Conservation (phyloP, 2,797 vertebrate species). For the Siniperca obscura region DNA sequence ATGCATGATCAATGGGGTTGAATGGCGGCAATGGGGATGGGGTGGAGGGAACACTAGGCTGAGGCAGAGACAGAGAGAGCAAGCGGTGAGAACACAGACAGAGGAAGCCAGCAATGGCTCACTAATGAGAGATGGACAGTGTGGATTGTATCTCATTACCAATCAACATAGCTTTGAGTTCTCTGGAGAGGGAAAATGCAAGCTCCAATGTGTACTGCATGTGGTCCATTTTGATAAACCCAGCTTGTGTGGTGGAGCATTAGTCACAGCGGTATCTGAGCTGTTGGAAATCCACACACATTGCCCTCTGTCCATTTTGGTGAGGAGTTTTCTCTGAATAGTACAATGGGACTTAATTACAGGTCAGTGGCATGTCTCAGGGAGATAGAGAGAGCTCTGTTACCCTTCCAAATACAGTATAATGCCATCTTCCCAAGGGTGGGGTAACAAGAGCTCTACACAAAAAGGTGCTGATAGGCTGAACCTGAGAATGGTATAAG, state of each 20-base stretch:
- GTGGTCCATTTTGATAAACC: constrained; percentile 79
- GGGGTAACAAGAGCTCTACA: constrained; percentile 79
- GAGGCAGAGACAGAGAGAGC: constrained; percentile 55
- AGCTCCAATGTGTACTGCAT: constrained; percentile 72
- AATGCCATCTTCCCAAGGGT: constrained; percentile 85
- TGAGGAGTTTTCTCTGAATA: constrained; percentile 79
- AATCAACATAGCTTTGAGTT: constrained; percentile 77
- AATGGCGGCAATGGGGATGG: constrained; percentile 65
- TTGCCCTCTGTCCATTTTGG: constrained; percentile 79
- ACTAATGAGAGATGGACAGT: constrained; percentile 87
- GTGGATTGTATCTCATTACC: constrained; percentile 79
- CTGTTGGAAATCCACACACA: constrained; percentile 75
- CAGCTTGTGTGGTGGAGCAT: constrained; percentile 75
- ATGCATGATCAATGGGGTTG: constrained; percentile 97
- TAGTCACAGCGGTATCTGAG: constrained; percentile 77
- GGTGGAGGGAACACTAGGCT: background rate
- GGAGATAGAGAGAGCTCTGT: constrained; percentile 85
- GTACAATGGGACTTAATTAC: constrained; percentile 85
- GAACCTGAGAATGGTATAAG: constrained; percentile 79
- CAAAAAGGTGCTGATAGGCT: constrained; percentile 83
- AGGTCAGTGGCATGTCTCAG: constrained; percentile 84
- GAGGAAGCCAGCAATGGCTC: constrained; percentile 84
- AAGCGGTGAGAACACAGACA: constrained; percentile 52
- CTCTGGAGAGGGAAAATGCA: constrained; percentile 64
- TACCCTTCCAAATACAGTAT: constrained; percentile 84